phyloP scores from a whole-genome alignment of 2,113 vertebrate species.

The Catharus minimus region DNA sequence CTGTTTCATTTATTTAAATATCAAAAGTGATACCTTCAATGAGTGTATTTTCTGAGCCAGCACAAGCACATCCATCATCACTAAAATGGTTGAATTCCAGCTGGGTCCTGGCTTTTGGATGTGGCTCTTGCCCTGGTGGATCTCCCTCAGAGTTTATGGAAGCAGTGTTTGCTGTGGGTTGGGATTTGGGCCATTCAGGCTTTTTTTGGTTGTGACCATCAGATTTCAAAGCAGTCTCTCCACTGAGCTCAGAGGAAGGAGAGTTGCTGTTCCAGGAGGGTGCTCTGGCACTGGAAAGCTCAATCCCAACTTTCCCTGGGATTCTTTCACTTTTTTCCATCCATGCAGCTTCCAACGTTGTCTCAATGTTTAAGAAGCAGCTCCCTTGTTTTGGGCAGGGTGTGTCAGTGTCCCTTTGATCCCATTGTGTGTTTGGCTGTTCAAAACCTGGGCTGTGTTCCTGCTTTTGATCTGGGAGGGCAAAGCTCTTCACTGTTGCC shows the following conservation, averaged over 20 bases:
- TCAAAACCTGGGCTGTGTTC: neutral
- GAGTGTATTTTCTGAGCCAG: neutral
- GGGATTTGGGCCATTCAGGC: neutral
- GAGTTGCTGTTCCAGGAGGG: neutral
- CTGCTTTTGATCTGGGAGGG: neutral
- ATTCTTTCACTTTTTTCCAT: neutral
- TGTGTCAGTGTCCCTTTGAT: neutral
- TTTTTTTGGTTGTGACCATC: neutral
- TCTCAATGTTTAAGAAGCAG: neutral
- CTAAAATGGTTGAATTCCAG: neutral
- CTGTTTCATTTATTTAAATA: neutral
- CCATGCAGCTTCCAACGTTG: neutral
- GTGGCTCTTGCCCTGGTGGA: neutral
- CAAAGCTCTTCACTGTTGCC: neutral
- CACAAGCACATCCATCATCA: accelerated
- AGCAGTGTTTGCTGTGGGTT: neutral
- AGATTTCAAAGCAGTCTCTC: neutral
- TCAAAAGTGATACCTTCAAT: neutral
- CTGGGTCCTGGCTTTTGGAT: neutral
- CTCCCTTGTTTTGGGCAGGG: neutral
- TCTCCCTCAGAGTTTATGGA: neutral
- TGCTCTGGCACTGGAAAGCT: neutral
- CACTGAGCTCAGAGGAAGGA: neutral
- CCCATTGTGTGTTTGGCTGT: neutral
- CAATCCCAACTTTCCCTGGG: neutral